Percentiles rank a stretch among this genome's conserved stretches.
These are phyloP conservation scores for Acrobasis suavella DNA, from an alignment of 2,888 invertebrate genomes.

Conservation along the genomic window DNA sequence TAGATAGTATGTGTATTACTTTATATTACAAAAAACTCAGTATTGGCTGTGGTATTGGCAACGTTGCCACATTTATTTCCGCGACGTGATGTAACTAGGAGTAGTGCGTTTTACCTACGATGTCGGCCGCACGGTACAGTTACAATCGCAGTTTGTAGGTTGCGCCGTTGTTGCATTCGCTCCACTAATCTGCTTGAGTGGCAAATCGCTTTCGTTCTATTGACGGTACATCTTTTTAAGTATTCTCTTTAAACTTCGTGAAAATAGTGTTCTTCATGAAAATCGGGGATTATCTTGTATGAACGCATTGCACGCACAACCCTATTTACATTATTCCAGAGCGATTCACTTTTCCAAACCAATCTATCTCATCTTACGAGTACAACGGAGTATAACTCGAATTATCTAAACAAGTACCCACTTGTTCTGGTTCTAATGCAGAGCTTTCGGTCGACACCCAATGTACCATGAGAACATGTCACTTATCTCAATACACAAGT, in stretches of 20 bases:
- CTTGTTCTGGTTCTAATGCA: too few species aligned
- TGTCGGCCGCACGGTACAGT: constrained; percentile 38
- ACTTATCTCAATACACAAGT: too few species aligned
- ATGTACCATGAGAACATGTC: too few species aligned
- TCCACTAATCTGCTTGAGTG: constrained; percentile 34
- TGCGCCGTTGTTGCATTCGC: constrained; percentile 44
- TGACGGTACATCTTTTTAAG: neutral
- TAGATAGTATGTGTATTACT: neutral
- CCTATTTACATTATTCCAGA: too few species aligned
- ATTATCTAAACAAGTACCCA: too few species aligned
- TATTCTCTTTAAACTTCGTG: neutral
- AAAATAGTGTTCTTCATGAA: neutral
- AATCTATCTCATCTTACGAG: too few species aligned
- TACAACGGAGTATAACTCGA: too few species aligned
- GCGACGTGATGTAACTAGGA: constrained; percentile 12
- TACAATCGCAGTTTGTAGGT: constrained; percentile 48
- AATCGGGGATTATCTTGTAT: neutral
- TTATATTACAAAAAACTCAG: neutral
- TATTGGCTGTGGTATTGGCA: neutral
- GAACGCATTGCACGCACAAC: too few species aligned
- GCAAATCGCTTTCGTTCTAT: constrained; percentile 34
- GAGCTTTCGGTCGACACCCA: too few species aligned
- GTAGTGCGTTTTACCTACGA: constrained; percentile 13
- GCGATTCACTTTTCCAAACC: too few species aligned
- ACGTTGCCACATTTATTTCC: constrained; percentile 13